These are phyloP conservation scores for Ditylenchus dipsaci DNA, from an alignment of 1,140 invertebrate genomes.

Conservation along the genomic window DNA sequence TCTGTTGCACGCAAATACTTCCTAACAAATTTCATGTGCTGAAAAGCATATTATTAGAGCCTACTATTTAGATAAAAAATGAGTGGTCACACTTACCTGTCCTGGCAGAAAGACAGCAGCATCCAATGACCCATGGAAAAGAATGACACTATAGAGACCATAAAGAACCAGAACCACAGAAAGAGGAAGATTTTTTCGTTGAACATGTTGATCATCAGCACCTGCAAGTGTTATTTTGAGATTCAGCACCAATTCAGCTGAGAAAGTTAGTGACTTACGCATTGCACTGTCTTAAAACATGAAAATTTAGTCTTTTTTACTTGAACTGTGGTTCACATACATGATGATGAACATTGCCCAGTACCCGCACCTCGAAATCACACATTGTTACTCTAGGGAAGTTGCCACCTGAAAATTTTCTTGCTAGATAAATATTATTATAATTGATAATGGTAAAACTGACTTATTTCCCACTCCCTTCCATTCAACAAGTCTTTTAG, in stretches of 20 bases:
- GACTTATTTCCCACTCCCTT: constrained; percentile 59
- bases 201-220: constrained; percentile 64
- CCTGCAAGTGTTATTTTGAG: constrained; percentile 25
- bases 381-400: no score
- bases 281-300: constrained; percentile 59
- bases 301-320: no score
- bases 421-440: constrained; percentile 35
- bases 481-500: constrained; percentile 61
- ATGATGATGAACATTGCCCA: constrained; percentile 59
- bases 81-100: constrained; percentile 40
- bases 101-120: constrained; percentile 57
- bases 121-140: constrained; percentile 59
- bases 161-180: no score
- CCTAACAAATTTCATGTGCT: constrained; percentile 58
- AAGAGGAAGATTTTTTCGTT: constrained; percentile 65
- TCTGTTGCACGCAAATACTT: constrained; percentile 57
- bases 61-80: no score
- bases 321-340: no score
- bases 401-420: no score
- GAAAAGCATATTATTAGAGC: constrained; percentile 10
- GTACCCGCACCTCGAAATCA: constrained; percentile 49
- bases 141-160: constrained; percentile 61
- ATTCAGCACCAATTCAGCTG: not conserved
- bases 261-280: constrained; percentile 38
- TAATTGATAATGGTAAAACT: no score